Conservation (phyloP, 2,797 vertebrate genomes). For the Choloepus didactylus region DNA sequence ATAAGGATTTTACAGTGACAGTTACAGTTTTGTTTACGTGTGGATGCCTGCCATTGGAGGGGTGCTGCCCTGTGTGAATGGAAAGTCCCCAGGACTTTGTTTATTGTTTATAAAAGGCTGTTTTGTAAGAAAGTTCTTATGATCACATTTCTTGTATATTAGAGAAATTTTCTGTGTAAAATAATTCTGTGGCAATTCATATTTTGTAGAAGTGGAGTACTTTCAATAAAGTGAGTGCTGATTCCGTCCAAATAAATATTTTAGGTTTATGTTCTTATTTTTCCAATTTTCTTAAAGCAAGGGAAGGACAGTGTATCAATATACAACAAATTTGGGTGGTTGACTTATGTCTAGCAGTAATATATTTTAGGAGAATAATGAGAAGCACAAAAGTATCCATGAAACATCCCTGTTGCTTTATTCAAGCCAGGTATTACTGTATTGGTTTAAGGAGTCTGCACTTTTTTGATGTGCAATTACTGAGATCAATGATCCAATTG, state of each 20-base stretch:
- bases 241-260: neutral
- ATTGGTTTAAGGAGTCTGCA: neutral
- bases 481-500: neutral
- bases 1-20: neutral
- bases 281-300: slow-evolving; percentile 12
- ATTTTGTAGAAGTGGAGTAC: neutral
- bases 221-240: neutral
- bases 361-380: neutral
- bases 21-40: neutral
- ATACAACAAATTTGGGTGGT: neutral
- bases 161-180: neutral
- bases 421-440: neutral
- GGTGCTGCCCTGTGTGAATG: neutral
- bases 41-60: neutral
- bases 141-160: neutral
- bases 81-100: neutral
- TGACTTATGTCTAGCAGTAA: neutral
- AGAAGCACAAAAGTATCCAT: neutral
- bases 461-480: neutral
- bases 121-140: slow-evolving; percentile 9
- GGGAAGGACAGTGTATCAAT: neutral
- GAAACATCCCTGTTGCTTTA: neutral
- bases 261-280: neutral
- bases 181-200: neutral
- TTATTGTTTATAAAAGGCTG: neutral